Evolutionary conservation across 2,888 invertebrate genomes (phyloP), one percentile per base, ranked within the genome.

Genomic region (Metalampra italica): DNA sequence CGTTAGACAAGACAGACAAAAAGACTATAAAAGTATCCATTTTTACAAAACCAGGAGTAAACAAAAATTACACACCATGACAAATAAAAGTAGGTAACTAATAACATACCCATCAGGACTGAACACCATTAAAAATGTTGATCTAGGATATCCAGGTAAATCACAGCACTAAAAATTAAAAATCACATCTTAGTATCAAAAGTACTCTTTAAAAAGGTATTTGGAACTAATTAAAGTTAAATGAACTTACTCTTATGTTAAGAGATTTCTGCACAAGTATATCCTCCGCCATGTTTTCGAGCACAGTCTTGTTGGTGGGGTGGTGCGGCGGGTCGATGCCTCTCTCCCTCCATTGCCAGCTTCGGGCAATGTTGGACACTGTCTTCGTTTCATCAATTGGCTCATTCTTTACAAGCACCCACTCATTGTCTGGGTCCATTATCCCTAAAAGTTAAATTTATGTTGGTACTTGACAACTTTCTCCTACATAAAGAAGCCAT

Each of bases 101-200:
- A 47, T 38, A 38, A 80, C 91, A 89, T 84, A 95, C 94, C 94
- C 95, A 91, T 96, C 95, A 51, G 95, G 94, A 90, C 96, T 96
- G 71, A 96, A 96, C 52, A 95, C 95, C 93, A 96, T 95, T 53
- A 96, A 90, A 84, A 96, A 96, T 49, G 96, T 96, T 45, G 96
- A 94, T 70, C 94, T 91, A 52, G 96, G 93, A 62, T 92, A 90
- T 44, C 94, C 94, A 43, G 95, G 94, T 66, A 94, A 84, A 65
- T 93, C 92, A 80, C 93, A 94, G 69, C 91, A 90, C 94, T 93
- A 78, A 53, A 90, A 90, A 64, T 29, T 30, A 40, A 7, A 46
- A 45, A 37, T 9, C 34, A 50, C 9, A 14, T 39, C 7, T 39
- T 34, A 37, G 1, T 37, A 12, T 12, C n/a, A n/a, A n/a, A n/a